Evolutionary conservation across 2,113 vertebrate genomes (phyloP).

Genomic region (Ardeotis arabs): DNA sequence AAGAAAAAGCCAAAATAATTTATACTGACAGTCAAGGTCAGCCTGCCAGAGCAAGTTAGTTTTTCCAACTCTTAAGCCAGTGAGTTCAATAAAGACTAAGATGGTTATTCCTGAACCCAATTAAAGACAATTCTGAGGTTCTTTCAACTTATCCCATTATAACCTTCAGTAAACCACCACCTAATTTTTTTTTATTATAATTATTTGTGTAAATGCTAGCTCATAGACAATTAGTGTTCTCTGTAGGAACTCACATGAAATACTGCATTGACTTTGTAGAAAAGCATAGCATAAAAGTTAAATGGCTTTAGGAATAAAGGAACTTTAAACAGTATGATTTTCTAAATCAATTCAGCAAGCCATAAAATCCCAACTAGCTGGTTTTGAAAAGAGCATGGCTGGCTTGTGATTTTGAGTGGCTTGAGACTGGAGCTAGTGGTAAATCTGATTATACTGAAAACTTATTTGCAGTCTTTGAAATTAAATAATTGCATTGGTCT

Average conservation of each 20-base stretch:
- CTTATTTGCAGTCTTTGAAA: background rate
- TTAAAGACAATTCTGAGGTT: constrained; percentile 47
- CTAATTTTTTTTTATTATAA: constrained; percentile 70
- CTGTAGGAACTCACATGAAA: constrained; percentile 18
- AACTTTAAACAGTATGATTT: background rate
- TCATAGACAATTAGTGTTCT: constrained; percentile 34
- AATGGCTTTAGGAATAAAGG: background rate
- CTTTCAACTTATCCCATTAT: constrained; percentile 57
- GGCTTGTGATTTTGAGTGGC: background rate
- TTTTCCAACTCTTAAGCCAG: background rate
- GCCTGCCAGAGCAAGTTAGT: background rate
- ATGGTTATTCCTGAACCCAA: constrained; percentile 7
- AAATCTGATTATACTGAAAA: background rate
- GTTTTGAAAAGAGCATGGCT: background rate
- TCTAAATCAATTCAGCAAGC: constrained; percentile 3
- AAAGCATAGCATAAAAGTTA: background rate
- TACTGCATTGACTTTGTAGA: background rate
- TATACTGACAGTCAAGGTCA: background rate
- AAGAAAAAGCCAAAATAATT: background rate
- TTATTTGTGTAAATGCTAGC: constrained; percentile 49
- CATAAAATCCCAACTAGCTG: background rate
- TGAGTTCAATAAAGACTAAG: constrained; percentile 4
- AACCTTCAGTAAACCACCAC: constrained; percentile 32
- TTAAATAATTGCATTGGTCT: background rate
- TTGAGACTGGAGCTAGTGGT: background rate